These are phyloP conservation scores for Carcinoscorpius rotundicauda DNA, from an alignment of 1,140 invertebrate species.

Conservation along the genomic window DNA sequence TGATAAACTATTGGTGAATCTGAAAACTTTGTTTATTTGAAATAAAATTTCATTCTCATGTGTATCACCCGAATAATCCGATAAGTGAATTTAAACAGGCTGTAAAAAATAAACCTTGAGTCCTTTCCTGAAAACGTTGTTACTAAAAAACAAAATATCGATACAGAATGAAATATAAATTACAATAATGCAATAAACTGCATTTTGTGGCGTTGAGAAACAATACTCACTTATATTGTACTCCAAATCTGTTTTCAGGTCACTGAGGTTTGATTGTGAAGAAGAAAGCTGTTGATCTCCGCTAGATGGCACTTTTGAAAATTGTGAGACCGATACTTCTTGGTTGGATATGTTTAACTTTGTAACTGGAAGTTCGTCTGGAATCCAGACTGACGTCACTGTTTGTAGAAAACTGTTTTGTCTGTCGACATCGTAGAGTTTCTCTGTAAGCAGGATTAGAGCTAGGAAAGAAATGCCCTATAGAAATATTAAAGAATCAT, in stretches of 20 bases:
- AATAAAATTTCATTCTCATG: too few relatives aligned
- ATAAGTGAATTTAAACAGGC: too few relatives aligned
- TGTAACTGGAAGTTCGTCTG: background rate
- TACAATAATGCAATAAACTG: background rate
- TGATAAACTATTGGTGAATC: too few relatives aligned
- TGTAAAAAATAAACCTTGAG: too few relatives aligned
- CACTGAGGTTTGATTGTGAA: background rate
- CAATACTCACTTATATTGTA: background rate
- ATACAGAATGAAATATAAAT: too few relatives aligned
- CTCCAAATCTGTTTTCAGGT: background rate
- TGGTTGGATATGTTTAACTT: background rate
- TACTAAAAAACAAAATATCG: too few relatives aligned
- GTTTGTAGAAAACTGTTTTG: constrained; percentile 23
- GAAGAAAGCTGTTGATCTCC: background rate
- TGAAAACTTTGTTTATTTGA: too few relatives aligned
- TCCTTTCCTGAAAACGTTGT: too few relatives aligned
- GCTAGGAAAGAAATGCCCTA: constrained; percentile 23
- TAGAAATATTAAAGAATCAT: too few relatives aligned
- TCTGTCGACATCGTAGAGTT: constrained; percentile 23
- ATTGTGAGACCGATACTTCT: background rate
- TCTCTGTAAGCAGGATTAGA: constrained; percentile 20
- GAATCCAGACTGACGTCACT: constrained; percentile 22
- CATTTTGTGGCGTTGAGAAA: background rate
- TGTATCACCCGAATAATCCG: too few relatives aligned
- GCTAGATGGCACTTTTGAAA: background rate